Evolutionary conservation across 2,113 vertebrate species (phyloP).

Genomic region (Heterotis niloticus): DNA sequence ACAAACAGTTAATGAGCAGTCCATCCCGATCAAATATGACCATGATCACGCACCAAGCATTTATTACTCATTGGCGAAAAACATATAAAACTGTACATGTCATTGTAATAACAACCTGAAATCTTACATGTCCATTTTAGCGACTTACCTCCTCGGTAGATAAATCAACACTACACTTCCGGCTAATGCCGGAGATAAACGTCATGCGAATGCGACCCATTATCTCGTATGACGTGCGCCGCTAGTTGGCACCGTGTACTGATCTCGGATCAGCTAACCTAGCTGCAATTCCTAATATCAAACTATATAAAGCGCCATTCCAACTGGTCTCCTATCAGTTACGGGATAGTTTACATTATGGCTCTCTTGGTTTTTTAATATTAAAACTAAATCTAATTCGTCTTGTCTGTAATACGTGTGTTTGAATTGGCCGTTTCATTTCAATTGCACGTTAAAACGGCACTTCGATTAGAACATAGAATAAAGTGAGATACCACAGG

Average conservation of each 20-base stretch:
- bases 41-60: background rate
- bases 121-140: background rate
- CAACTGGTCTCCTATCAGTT: background rate
- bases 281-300: too few relatives aligned
- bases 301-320: background rate
- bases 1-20: background rate
- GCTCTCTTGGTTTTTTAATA: background rate
- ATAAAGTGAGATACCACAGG: background rate
- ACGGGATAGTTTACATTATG: background rate
- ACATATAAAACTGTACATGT: background rate
- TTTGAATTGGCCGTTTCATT: background rate
- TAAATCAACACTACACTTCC: conserved; percentile 42
- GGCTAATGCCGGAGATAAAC: conserved; percentile 39
- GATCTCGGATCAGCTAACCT: background rate
- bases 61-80: background rate
- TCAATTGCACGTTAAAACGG: background rate
- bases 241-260: background rate
- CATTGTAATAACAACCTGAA: background rate
- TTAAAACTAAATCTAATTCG: background rate
- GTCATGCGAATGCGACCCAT: conserved; percentile 19
- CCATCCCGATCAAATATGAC: background rate
- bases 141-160: conserved; percentile 43
- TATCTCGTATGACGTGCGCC: background rate
- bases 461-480: background rate
- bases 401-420: background rate